Conservation (phyloP, 2,888 invertebrate species). For the Papilio gigon region DNA sequence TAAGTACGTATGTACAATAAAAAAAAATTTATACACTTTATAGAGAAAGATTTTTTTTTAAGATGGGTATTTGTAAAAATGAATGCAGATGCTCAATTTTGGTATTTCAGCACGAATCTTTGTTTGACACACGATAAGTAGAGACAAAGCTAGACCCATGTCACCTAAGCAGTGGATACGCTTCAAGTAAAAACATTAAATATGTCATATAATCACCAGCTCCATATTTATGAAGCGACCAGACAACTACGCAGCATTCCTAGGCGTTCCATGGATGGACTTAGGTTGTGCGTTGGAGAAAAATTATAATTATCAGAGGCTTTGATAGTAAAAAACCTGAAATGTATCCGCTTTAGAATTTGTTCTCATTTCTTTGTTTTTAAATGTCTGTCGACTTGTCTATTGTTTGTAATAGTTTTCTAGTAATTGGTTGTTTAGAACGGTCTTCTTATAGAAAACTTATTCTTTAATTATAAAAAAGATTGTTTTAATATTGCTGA, state of each 20-base stretch:
- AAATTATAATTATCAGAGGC: conserved; percentile 40
- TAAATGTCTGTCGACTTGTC: conserved; percentile 9
- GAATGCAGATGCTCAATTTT: conserved; percentile 5
- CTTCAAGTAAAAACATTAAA: conserved; percentile 60
- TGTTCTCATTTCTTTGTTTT: conserved; percentile 16
- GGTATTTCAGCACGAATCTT: conserved; percentile 37
- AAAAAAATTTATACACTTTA: no score
- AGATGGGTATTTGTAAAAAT: conserved; percentile 5
- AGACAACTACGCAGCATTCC: conserved; percentile 72
- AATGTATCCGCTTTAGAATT: conserved; percentile 40
- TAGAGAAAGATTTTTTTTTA: background rate
- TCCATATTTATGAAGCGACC: conserved; percentile 76
- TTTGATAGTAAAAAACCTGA: conserved; percentile 28
- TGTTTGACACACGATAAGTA: conserved; percentile 44
- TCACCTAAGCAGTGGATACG: background rate
- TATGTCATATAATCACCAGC: conserved; percentile 69
- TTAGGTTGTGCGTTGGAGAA: conserved; percentile 42
- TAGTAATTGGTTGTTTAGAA: conserved; percentile 2
- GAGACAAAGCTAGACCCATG: background rate
- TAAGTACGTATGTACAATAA: no score
- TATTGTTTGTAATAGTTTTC: conserved; percentile 14
- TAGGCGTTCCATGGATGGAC: conserved; percentile 55
- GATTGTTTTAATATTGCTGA: background rate
- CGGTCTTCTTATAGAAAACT: background rate
- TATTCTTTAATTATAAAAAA: background rate